Evolutionary conservation across 1,140 invertebrate species (phyloP), one percentile per base, ranked within the genome.

Genomic region (Microplitis mediator): DNA sequence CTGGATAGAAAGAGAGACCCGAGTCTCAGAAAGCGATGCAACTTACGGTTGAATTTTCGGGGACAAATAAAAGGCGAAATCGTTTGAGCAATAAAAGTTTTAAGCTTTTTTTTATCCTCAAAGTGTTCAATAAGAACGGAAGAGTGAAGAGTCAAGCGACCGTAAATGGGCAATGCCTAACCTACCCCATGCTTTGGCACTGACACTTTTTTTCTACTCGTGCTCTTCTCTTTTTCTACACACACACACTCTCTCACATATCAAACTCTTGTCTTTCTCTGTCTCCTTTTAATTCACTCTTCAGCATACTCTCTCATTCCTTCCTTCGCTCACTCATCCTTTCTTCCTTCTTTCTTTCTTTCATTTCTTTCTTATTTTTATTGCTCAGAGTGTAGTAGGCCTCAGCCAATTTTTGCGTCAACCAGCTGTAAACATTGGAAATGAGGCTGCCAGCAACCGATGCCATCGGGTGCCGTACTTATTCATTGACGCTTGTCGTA

Each of bases 371-470:
- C 76, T 50, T 74, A 45, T 72, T 77, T 75, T 66, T 71, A 35
- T 32, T 72, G 65, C 65, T 67, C 69, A 23, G 71, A 67, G 78
- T 78, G 69, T 69, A 68, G 75, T 82, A 82, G 81, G 81, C 79
- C 70, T 76, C 66, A 35, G 82, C 81, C 84, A 85, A 85, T 84
- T 84, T 86, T 84, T 84, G 77, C 77, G 76, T 81, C 80, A 78
- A 81, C 78, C 74, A 75, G 76, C 79, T 80, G 82, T 85, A 86
- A 85, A 85, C 84, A 85, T 83, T 85, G 78, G 78, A 81, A 82
- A 82, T 66, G 74, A 69, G 64, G 78, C 76, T 86, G 85, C 84
- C 39, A 45, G 39, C 85, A 86, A 86, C 74, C 76, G 65, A 74
- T 73, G 72, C 66, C 64, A 65, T 58, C 54, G 14, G 9, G 16